Conservation (phyloP, 1,140 invertebrate genomes). For the Pogonus chalceus region DNA sequence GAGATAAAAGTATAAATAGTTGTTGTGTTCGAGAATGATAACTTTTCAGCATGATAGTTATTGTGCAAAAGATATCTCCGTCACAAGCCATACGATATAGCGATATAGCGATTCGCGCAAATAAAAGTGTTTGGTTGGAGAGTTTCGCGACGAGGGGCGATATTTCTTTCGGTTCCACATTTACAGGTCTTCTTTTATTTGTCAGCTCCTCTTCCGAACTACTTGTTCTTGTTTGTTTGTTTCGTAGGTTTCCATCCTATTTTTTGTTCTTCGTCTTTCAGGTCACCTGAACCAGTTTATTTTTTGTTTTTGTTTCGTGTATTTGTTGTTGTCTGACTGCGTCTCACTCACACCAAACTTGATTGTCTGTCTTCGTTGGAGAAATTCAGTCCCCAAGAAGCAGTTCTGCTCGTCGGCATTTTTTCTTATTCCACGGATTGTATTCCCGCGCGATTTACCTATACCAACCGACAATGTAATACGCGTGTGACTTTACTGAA, state of each 20-base stretch:
- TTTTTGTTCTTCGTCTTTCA: neutral
- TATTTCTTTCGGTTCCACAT: neutral
- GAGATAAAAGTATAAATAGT: too few relatives aligned
- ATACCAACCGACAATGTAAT: neutral
- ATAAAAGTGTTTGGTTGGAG: too few relatives aligned
- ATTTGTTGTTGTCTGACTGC: neutral
- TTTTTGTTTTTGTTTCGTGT: conserved; percentile 2
- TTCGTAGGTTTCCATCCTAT: neutral
- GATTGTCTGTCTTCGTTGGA: neutral
- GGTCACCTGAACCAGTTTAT: conserved; percentile 1
- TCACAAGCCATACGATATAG: too few relatives aligned
- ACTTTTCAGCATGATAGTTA: too few relatives aligned
- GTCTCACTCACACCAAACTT: neutral
- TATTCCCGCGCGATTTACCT: neutral
- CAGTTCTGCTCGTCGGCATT: neutral
- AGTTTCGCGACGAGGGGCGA: too few relatives aligned
- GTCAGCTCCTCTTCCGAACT: conserved; percentile 1
- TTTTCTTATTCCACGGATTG: neutral
- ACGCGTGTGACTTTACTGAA: neutral
- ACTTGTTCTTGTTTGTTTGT: conserved; percentile 3
- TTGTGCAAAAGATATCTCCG: too few relatives aligned
- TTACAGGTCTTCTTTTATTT: conserved; percentile 1
- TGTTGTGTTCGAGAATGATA: too few relatives aligned
- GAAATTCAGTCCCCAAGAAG: neutral
- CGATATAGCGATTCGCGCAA: too few relatives aligned